Conservation (phyloP, 2,797 vertebrate species). For the Denticeps clupeoides region DNA sequence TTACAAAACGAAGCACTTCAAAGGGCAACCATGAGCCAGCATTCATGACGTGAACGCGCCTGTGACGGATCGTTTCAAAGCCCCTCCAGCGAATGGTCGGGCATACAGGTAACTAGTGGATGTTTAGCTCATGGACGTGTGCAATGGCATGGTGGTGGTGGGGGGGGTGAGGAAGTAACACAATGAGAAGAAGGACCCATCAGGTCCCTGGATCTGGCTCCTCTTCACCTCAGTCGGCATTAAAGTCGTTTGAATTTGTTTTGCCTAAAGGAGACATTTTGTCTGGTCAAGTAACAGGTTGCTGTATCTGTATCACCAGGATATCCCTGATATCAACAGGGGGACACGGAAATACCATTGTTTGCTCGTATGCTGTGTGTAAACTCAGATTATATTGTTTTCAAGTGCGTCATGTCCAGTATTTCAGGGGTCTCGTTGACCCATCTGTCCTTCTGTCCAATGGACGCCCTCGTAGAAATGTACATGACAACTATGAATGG, state of each 20-base stretch:
- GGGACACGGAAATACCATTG: constrained; percentile 44
- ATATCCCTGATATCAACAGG: constrained; percentile 54
- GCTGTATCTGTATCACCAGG: constrained; percentile 46
- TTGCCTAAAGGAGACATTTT: too few relatives aligned
- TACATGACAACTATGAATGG: neutral
- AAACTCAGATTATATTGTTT: constrained; percentile 43
- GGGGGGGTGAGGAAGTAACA: neutral
- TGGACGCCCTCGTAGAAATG: constrained; percentile 8
- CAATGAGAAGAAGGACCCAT: neutral
- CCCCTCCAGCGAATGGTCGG: too few relatives aligned
- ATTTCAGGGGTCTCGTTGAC: constrained; percentile 30
- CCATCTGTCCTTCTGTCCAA: constrained; percentile 25
- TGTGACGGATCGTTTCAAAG: too few relatives aligned
- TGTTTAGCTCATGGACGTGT: too few relatives aligned
- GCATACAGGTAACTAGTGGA: constrained; percentile 15
- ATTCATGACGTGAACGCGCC: too few relatives aligned
- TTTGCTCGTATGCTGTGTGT: constrained; percentile 38
- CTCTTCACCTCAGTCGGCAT: constrained; percentile 8
- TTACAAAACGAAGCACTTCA: too few relatives aligned
- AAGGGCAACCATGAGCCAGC: too few relatives aligned
- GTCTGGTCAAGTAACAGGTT: too few relatives aligned
- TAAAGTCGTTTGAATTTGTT: constrained; percentile 7
- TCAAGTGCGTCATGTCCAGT: constrained; percentile 44
- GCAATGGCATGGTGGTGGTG: too few relatives aligned
- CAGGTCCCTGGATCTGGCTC: constrained; percentile 13